Evolutionary conservation across 2,113 vertebrate species (phyloP).

Genomic region (Peromyscus maniculatus): DNA sequence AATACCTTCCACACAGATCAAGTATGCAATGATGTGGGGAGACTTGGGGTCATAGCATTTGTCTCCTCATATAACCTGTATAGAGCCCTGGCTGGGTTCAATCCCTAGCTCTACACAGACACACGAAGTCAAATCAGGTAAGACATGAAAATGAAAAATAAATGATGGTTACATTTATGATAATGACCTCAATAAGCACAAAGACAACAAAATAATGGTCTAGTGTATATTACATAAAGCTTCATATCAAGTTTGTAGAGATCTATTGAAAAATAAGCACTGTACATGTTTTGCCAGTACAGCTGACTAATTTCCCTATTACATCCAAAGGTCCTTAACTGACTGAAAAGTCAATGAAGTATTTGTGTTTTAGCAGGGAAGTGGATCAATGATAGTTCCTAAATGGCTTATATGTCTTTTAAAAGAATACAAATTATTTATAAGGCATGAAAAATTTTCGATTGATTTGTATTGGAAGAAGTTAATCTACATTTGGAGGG

Average conservation of each 20-base stretch:
- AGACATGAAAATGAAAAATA: not conserved
- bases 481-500: not conserved
- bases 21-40: not conserved
- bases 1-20: not conserved
- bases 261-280: not conserved
- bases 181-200: constrained; percentile 17
- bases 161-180: not conserved
- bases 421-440: constrained; percentile 29
- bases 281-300: not conserved
- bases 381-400: not conserved
- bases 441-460: not conserved
- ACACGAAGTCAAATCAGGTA: not conserved
- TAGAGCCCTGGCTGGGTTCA: not conserved
- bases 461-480: constrained; percentile 47
- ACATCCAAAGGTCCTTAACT: not conserved
- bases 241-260: constrained; percentile 21
- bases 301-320: not conserved
- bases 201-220: not conserved
- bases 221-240: not conserved
- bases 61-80: not conserved
- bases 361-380: not conserved
- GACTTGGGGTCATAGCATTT: not conserved
- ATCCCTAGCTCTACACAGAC: not conserved
- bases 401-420: not conserved
- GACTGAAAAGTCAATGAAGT: not conserved